Base-by-base conservation (phyloP, 2,888 invertebrate species). In the Athetis lepigone region DNA sequence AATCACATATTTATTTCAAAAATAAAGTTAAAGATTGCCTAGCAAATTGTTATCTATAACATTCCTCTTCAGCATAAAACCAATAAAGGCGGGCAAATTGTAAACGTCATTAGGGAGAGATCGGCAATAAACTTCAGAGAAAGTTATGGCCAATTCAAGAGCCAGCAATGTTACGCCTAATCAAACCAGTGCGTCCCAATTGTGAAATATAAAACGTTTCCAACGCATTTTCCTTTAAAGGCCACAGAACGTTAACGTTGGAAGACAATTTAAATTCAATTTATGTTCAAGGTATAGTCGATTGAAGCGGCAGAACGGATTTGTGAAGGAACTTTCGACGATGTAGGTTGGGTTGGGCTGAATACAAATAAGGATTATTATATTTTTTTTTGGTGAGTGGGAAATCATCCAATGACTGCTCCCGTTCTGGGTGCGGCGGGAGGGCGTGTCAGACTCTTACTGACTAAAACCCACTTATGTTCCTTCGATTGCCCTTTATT, bases 51-150 rank as follows among this genome's bases (percentile, higher is more conserved):
- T 29, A 50, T 72, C 61, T n/a, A n/a, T n/a, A n/a, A 33, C 19
- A 25, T 13, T 51, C 37, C 18, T 33, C 33, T 37, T 57, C 27
- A 58, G 33, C 25, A 23, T 21, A 27, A 51, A 56, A 51, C 52
- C 54, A 49, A 63, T 75, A 72, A 75, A 71, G 54, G 27, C 37
- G 50, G 40, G 23, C 43, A 56, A 64, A 61, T 73, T 58, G 39
- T 64, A 52, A 58, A 73, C 29, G 51, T 55, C 60, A 56, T 60
- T 64, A 69, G 39, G 25, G 23, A 40, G 39, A 19, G 21, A 46
- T 47, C 25, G 39, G 39, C 49, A 57, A 74, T 69, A 69, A 70
- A 78, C 50, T 60, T 39, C 18, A 21, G 23, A 18, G 16, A 55
- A 57, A 62, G 50, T 55, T 62, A 40, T 61, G n/a, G 56, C 46